Percentiles rank a stretch among this genome's conserved stretches.
These are phyloP conservation scores for Aplidium turbinatum DNA, from an alignment of 23 tunicate species.

Conservation along the genomic window DNA sequence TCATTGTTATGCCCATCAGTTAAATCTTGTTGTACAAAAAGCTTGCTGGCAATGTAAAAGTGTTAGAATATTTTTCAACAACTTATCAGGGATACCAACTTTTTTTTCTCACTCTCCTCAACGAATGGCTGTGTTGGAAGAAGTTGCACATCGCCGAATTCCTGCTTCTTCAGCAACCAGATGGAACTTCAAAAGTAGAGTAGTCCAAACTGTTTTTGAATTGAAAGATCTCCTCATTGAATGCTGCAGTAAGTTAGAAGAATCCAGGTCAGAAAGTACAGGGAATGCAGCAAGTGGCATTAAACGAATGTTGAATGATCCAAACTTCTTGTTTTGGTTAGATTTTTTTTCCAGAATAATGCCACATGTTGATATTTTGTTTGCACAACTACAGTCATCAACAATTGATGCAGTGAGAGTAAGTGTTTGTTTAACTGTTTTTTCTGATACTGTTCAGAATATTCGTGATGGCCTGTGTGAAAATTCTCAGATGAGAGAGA, in stretches of 20 bases:
- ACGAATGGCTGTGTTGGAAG: conserved; percentile 19
- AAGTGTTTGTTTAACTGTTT: conserved; percentile 2
- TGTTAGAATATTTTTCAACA: conserved; percentile 14
- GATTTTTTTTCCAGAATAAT: conserved; percentile 20
- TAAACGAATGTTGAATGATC: conserved; percentile 21
- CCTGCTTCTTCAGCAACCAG: conserved; percentile 11
- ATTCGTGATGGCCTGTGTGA: background rate
- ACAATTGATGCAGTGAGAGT: conserved; percentile 16
- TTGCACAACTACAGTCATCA: conserved; percentile 15
- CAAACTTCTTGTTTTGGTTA: conserved; percentile 1
- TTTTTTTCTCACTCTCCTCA: conserved; percentile 10
- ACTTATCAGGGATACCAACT: conserved; percentile 5
- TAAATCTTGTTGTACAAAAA: conserved; percentile 7
- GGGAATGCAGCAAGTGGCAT: conserved; percentile 18
- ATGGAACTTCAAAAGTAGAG: conserved; percentile 18
- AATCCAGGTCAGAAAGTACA: conserved; percentile 6
- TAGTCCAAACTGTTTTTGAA: background rate
- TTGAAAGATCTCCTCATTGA: conserved; percentile 2
- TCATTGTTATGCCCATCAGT: conserved; percentile 12
- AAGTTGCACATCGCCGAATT: conserved; percentile 14
- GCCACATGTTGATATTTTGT: conserved; percentile 26
- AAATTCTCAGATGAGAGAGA: background rate
- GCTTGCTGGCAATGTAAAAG: background rate
- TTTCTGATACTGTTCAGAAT: background rate
- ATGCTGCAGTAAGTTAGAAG: conserved; percentile 10